Evolutionary conservation across 2,888 invertebrate species (phyloP).

Genomic region (Drosophila borborema): DNA sequence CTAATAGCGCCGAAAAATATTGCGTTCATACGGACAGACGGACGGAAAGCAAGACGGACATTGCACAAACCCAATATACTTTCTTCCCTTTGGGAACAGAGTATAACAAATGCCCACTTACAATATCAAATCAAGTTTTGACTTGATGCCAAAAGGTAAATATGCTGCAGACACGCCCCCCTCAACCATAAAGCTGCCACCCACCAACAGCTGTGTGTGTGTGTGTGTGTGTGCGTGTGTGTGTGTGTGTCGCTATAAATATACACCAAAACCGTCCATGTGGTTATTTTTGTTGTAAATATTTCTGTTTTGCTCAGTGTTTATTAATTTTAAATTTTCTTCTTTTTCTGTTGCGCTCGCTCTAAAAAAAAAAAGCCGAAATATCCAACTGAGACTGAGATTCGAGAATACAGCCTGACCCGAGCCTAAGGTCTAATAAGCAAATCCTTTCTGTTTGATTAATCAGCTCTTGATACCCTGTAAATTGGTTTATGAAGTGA

Average conservation of each 20-base stretch:
- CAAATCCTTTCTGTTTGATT: conserved; percentile 7
- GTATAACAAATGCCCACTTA: not conserved
- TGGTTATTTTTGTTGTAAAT: conserved; percentile 45
- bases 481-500: not conserved
- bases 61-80: too few relatives aligned
- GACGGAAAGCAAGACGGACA: too few relatives aligned
- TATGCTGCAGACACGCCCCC: conserved; percentile 20
- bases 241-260: conserved; percentile 34
- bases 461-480: not conserved
- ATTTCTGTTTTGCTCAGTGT: conserved; percentile 25
- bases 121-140: conserved; percentile 34
- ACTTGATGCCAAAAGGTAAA: conserved; percentile 48
- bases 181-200: conserved; percentile 26
- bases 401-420: conserved; percentile 11
- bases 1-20: too few relatives aligned
- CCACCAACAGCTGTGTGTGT: conserved; percentile 31
- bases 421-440: too few relatives aligned
- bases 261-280: conserved; percentile 54
- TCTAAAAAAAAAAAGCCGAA: conserved; percentile 44
- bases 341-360: conserved; percentile 6
- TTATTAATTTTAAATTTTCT: conserved; percentile 1
- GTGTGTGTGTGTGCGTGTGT: conserved; percentile 3
- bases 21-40: too few relatives aligned
- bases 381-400: conserved; percentile 18
- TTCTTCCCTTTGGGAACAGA: too few relatives aligned